A percentile compares a stretch with the other conserved stretches of the same genome.
Evolutionary conservation across 2,113 vertebrate species (phyloP).

Genomic region (Lethenteron camtschaticum): DNA sequence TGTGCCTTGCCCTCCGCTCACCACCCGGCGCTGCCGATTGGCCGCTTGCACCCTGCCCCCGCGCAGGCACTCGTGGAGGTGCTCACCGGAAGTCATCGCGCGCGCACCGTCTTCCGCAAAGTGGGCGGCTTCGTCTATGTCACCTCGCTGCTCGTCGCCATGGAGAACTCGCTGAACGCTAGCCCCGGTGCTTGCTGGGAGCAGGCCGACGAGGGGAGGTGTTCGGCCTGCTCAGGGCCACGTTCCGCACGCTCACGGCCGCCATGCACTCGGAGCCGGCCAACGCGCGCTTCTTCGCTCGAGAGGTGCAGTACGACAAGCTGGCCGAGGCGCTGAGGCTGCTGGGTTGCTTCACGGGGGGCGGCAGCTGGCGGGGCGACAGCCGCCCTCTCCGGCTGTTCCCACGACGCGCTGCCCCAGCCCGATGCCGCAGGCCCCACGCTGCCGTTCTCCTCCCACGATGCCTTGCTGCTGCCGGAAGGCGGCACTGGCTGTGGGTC

Average conservation of each 20-base stretch:
- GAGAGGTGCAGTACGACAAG: conserved; percentile 96
- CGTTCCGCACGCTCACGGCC: conserved; percentile 77
- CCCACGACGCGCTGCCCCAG: too few species aligned
- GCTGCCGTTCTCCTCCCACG: too few species aligned
- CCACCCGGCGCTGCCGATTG: neutral
- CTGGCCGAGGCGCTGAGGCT: conserved; percentile 79
- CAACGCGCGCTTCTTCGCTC: conserved; percentile 89
- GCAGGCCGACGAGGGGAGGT: conserved; percentile 71
- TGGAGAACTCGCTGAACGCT: conserved; percentile 68
- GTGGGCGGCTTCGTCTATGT: conserved; percentile 94
- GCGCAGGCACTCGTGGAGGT: conserved; percentile 52
- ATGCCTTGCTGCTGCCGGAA: too few species aligned
- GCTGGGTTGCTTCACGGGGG: conserved; percentile 83
- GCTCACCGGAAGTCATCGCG: conserved; percentile 73
- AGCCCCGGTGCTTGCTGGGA: conserved; percentile 66
- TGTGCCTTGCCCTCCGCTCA: neutral
- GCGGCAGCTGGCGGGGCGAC: conserved; percentile 51
- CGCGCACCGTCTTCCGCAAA: conserved; percentile 83
- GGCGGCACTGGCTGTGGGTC: conserved; percentile 27
- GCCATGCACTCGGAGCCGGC: conserved; percentile 95
- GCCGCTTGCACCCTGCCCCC: neutral
- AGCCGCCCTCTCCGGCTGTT: conserved; percentile 27
- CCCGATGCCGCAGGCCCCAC: too few species aligned
- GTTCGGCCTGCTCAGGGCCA: conserved; percentile 71
- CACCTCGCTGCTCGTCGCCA: conserved; percentile 78